Evolutionary conservation across 2,113 vertebrate species (phyloP), one percentile per base, ranked within the genome.

Genomic region (Rhinichthys klamathensis): DNA sequence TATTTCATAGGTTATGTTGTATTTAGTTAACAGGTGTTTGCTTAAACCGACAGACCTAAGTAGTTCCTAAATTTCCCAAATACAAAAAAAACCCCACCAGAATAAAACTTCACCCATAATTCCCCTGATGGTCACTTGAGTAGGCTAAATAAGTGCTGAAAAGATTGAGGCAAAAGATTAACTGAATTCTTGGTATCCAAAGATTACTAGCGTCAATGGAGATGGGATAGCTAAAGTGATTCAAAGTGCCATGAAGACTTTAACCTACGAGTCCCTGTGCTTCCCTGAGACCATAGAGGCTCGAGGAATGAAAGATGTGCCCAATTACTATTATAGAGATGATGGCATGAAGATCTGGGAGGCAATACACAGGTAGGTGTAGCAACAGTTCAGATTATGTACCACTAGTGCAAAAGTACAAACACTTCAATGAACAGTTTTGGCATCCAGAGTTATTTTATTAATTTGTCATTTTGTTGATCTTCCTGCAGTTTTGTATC

Each of bases 401-500:
- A 8, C 1, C 6, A 60, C 1, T 16, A 60, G 23, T 25, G n/a
- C 60, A 61, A 2, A 5, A n/a, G n/a, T 13, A 13, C 11, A 30
- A 27, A 30, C 13, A 49, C 13, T 49, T 3, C 3, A 49, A 15
- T 49, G 12, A 49, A 38, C n/a, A n/a, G n/a, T n/a, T n/a, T n/a
- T n/a, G n/a, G n/a, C n/a, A n/a, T n/a, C n/a, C n/a, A n/a, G 6
- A 7, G 6, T 38, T 38, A 38, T 38, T 38, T 7, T 2, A 30
- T 30, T 30, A 30, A 30, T 30, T 30, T 38, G 3, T 60, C 21
- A 49, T 30, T 11, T 60, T 49, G 13, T 15, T 38, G 6, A 38
- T 41, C 41, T 67, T 44, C 18, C 63, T 65, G 2, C 88, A 99
- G 98, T 83, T 99, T 99, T 92, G 94, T 93, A 5, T 91, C 92